phyloP scores from a whole-genome alignment of 1,140 invertebrate genomes.

The Drosophila bocki region DNA sequence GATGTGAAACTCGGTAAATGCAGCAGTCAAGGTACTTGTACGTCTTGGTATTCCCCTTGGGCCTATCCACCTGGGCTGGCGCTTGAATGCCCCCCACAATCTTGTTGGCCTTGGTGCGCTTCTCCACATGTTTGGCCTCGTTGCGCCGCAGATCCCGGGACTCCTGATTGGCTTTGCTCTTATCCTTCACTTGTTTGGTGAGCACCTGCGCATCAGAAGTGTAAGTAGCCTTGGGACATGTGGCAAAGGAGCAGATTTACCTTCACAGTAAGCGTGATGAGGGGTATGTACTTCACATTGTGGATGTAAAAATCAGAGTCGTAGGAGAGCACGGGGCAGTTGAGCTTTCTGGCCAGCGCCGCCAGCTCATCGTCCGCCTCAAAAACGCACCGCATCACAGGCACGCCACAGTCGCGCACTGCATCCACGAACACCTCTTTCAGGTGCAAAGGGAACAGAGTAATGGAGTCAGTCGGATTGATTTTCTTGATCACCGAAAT shows the following conservation, averaged over 20 bases:
- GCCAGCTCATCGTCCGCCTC: slow-evolving; percentile 95
- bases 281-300: slow-evolving; percentile 92
- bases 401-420: slow-evolving; percentile 88
- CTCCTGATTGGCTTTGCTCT: slow-evolving; percentile 5
- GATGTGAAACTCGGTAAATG: slow-evolving; percentile 90
- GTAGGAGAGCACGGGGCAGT: slow-evolving; percentile 94
- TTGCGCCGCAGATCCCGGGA: slow-evolving; percentile 44
- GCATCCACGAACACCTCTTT: slow-evolving; percentile 90
- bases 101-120: slow-evolving; percentile 70
- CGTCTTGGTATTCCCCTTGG: slow-evolving; percentile 22
- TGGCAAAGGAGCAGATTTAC: neutral
- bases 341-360: slow-evolving; percentile 89
- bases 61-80: neutral
- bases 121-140: slow-evolving; percentile 76
- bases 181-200: slow-evolving; percentile 59
- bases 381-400: slow-evolving; percentile 90
- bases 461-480: slow-evolving; percentile 85
- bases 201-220: slow-evolving; percentile 40
- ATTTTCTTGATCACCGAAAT: slow-evolving; percentile 86
- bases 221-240: too few species aligned
- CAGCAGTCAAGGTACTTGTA: slow-evolving; percentile 88
- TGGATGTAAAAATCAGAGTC: slow-evolving; percentile 97
- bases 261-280: slow-evolving; percentile 88
- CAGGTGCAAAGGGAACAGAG: slow-evolving; percentile 90
- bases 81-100: slow-evolving; percentile 55